Base-by-base conservation (phyloP, 2,797 vertebrate genomes). In the Echeneis naucrates region DNA sequence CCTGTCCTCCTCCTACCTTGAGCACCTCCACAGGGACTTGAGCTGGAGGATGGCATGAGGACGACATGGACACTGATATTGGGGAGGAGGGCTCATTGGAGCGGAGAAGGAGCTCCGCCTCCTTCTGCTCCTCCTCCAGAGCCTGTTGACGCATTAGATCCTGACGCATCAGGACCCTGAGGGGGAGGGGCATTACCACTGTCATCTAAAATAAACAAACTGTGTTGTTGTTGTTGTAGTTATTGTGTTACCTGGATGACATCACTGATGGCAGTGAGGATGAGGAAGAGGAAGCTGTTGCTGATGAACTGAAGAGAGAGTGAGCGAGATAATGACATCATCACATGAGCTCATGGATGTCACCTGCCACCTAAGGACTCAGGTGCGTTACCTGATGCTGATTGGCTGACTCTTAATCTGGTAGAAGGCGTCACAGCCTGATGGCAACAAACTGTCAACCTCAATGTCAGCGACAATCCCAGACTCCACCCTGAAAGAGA, bases 381-480 rank as follows among this genome's bases (percentile, higher is more conserved):
- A 32, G 32, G 55, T 53, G 64, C 26, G 37, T 32, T 83, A 95
- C 94, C 94, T 92, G 77, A 85, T 70, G 60, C 84, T 84, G 76
- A 96, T 92, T 58, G 96, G 96, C 65, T 97, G 96, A 81, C 95
- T 97, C 92, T 97, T 96, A 68, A 97, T 94, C 88, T 97, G 91
- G 61, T 96, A 97, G 88, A 96, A 97, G 7, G 91, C 89, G 68
- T 96, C 94, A 0, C 89, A 89, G 57, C 93, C 93, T 2, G 94
- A 89, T 0, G 94, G 81, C 40, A 95, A 77, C 70, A 95, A 79
- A 72, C 73, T 70, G 81, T 97, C 95, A 5, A 96, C 88, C 69
- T 97, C 96, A 10, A 97, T 96, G 87, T 97, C 96, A 5, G 94
- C 96, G 4, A 96, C 95, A 0, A 97, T 97, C 10, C 96, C 96